Evolutionary conservation across 2,113 vertebrate species (phyloP), one percentile per base, ranked within the genome.

Genomic region (Corythaeola cristata): DNA sequence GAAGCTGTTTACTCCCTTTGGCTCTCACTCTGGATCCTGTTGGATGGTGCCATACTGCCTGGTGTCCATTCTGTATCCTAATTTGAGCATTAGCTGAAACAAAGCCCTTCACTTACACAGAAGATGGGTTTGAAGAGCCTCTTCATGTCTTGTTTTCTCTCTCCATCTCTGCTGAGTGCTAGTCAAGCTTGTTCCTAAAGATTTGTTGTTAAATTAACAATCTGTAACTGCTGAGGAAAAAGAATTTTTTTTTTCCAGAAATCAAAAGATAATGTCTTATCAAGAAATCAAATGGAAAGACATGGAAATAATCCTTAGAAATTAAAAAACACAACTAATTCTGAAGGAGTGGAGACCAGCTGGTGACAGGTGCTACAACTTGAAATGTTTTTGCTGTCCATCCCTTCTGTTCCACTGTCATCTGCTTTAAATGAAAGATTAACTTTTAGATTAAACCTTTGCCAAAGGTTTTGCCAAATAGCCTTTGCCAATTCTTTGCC

Each of bases 1-100:
- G 39, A 90, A 90, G 69, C n/a, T 72, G 74, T 96, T 96, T 60
- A 78, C 32, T 78, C 21, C 41, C 79, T 44, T 90, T 95, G 83
- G 85, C 93, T 96, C 50, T 37, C 12, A 2, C 9, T 66, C 52
- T 69, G 52, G 30, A 28, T 72, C 71, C 45, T 0, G 0, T 55
- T 82, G 37, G 67, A 80, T 47, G 24, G 32, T 93, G 39, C 49
- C 2, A 0, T 67, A 72, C 21, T 63, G n/a, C 27, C 27, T 88
- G 9, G 47, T 90, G 52, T 59, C 63, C 56, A 39, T 93, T 88
- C 63, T 44, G 62, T 86, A 83, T 85, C 56, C 41, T 85, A 79
- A 71, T 93, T 78, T 86, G 90, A 86, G 39, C 5, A 22, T 92
- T 71, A 71, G 68, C 59, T 74, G 75, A 93, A 93, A 86, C 50